Base-by-base conservation (phyloP, 1,140 invertebrate species). In the Andricus grossulariae region DNA sequence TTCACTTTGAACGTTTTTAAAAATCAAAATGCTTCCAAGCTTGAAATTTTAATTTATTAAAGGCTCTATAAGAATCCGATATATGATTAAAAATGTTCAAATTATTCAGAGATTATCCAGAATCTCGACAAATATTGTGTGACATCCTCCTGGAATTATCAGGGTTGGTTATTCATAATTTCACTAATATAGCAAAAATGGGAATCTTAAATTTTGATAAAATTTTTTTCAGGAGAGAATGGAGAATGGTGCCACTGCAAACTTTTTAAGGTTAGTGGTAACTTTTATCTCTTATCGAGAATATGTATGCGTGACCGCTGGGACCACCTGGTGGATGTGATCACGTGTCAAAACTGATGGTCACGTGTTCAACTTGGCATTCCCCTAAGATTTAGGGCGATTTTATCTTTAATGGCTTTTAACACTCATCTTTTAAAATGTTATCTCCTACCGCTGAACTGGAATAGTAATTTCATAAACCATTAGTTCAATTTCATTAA, bases 251-350 rank as follows among this genome's bases (percentile, higher is more conserved):
- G 32, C 12, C 32, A 32, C 5, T 39, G 25, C 15, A 25, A 39
- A 16, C n/a, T 66, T 66, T 32, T n/a, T 13, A 39, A 66, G 60
- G 60, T 66, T 12, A 66, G 60, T 66, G 7, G 15, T 66, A 13
- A 66, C 60, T 32, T 66, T 21, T 45, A 66, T 66, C 60, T 66
- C 60, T 66, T 66, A 66, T 66, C 60, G 60, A 45, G n/a, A 66
- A 45, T 66, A 66, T 45, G 7, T 15, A 50, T 83, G 81, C 83
- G 76, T 84, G 84, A 83, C 84, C 77, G 75, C 52, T 54, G 72
- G 76, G 84, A 84, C 85, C 85, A 86, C 85, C 85, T 86, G 85
- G 85, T 77, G 83, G 76, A 77, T 70, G 52, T 50, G 71, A 84
- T 80, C 84, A 85, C 84, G 84, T 79, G 84, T 84, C 84, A 71